phyloP scores from a whole-genome alignment of 1,140 invertebrate species.

The Brachionus sp. region DNA sequence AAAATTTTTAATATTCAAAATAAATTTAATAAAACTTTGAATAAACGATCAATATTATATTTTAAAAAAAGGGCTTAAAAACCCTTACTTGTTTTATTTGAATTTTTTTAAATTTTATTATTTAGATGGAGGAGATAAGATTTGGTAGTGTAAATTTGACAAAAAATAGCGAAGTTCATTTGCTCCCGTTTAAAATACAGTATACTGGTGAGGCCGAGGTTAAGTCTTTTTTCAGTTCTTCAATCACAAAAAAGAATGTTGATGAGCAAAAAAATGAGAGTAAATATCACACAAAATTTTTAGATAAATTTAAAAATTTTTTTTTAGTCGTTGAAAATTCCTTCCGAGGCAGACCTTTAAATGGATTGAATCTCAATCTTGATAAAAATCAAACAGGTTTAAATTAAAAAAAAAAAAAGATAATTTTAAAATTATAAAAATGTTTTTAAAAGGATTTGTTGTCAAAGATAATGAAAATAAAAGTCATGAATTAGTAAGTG shows the following conservation, averaged over 20 bases:
- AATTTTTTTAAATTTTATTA: background rate
- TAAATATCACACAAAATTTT: background rate
- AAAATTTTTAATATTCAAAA: background rate
- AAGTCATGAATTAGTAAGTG: background rate
- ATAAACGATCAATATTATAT: background rate
- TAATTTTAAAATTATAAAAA: background rate
- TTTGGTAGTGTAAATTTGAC: background rate
- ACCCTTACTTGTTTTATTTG: background rate
- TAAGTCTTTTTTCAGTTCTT: conserved; percentile 16
- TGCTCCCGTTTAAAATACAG: conserved; percentile 31
- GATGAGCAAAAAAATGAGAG: background rate
- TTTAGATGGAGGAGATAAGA: background rate
- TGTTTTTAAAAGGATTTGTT: conserved; percentile 13
- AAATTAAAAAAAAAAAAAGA: background rate
- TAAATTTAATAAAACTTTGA: background rate
- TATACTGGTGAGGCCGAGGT: conserved; percentile 25
- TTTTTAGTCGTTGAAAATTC: conserved; percentile 20
- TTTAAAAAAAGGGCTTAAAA: background rate
- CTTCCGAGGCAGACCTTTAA: conserved; percentile 28
- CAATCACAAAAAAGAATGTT: background rate
- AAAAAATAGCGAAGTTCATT: conserved; percentile 1
- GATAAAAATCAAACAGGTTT: background rate
- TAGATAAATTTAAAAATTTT: background rate
- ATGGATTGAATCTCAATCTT: background rate
- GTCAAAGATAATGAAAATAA: conserved; percentile 6